Evolutionary conservation across 2,113 vertebrate species (phyloP).

Genomic region (Penelope pileata): DNA sequence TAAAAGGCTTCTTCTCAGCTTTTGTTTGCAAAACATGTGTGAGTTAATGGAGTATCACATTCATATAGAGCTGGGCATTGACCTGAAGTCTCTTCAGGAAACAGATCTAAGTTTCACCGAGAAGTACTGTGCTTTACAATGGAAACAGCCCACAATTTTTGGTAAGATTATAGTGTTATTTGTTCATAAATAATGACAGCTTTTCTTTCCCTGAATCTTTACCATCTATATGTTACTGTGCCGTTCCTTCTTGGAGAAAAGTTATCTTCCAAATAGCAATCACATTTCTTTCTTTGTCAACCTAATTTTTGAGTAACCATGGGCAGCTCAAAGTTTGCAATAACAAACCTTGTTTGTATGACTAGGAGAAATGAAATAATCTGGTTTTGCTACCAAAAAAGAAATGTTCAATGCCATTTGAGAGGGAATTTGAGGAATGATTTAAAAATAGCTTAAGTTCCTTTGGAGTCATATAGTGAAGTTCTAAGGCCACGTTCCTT

Average conservation of each 20-base stretch:
- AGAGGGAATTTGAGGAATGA: not conserved
- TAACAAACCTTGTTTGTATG: not conserved
- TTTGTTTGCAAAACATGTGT: conserved; percentile 72
- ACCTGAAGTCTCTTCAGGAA: conserved; percentile 31
- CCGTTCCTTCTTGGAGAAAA: not conserved
- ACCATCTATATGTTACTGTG: not conserved
- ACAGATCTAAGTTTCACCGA: conserved; percentile 1
- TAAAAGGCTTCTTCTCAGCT: conserved; percentile 50
- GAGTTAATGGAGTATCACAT: conserved; percentile 66
- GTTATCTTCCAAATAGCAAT: conserved; percentile 54
- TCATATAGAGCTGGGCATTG: conserved; percentile 42
- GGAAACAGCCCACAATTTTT: not conserved
- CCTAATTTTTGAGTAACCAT: not conserved
- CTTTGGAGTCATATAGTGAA: conserved; percentile 26
- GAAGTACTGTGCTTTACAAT: not conserved
- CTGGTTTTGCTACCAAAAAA: not conserved
- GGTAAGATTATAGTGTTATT: not conserved
- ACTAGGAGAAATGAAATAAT: not conserved
- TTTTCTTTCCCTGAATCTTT: not conserved
- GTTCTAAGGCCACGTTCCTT: not conserved
- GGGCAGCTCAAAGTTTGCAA: conserved; percentile 36
- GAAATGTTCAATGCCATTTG: not conserved
- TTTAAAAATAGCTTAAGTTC: conserved; percentile 16
- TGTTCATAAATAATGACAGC: conserved; percentile 38
- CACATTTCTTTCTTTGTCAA: conserved; percentile 51